A percentile compares a stretch with the other conserved stretches of the same genome.
phyloP scores from a whole-genome alignment of 2,888 invertebrate genomes.

The Yponomeuta sedellus region DNA sequence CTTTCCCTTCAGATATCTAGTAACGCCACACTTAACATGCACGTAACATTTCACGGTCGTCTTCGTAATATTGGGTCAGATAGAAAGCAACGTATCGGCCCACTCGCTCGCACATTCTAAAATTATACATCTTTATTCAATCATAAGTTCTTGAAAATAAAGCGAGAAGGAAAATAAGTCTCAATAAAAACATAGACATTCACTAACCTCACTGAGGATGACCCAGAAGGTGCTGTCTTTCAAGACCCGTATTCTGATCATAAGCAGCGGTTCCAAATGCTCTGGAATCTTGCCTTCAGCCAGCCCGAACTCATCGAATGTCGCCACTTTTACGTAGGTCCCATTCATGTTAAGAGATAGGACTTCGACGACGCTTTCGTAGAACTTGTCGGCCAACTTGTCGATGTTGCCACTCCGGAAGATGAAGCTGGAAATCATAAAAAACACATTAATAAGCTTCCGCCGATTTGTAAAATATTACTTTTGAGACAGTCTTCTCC shows the following conservation, averaged over 20 bases:
- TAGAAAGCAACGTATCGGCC: too few relatives aligned
- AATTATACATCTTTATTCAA: too few relatives aligned
- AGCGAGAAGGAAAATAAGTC: too few relatives aligned
- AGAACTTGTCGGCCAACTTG: conserved; percentile 91
- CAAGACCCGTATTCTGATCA: conserved; percentile 86
- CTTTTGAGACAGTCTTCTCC: too few relatives aligned
- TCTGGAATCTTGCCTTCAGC: conserved; percentile 85
- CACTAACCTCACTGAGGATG: conserved; percentile 86
- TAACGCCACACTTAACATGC: too few relatives aligned
- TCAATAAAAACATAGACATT: too few relatives aligned
- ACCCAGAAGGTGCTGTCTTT: conserved; percentile 92
- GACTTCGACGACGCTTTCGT: conserved; percentile 90
- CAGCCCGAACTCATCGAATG: conserved; percentile 88
- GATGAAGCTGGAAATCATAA: conserved; percentile 77
- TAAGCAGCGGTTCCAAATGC: conserved; percentile 80
- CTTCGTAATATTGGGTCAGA: too few relatives aligned
- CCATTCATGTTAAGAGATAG: conserved; percentile 77
- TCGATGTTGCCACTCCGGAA: conserved; percentile 94
- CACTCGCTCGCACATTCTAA: too few relatives aligned
- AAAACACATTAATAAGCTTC: not conserved
- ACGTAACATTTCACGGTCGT: too few relatives aligned
- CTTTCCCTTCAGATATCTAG: too few relatives aligned
- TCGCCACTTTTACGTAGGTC: conserved; percentile 83
- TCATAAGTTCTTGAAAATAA: too few relatives aligned
- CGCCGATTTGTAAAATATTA: not conserved